Percentiles rank a stretch among this genome's conserved stretches.
These are phyloP conservation scores for Rhodeus uyekii DNA, from an alignment of 2,797 vertebrate genomes.

Conservation along the genomic window DNA sequence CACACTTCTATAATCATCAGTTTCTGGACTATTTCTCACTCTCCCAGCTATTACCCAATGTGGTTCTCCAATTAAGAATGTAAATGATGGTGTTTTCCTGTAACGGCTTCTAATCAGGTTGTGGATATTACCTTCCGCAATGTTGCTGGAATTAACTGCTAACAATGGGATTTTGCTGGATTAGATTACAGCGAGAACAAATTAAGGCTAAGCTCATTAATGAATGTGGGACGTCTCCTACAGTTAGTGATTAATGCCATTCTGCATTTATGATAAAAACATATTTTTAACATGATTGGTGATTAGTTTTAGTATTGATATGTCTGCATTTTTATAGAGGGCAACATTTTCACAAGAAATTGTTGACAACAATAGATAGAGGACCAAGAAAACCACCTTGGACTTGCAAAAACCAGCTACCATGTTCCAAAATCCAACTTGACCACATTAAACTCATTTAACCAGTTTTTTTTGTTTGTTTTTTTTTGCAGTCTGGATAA, in stretches of 20 bases:
- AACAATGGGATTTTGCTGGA: conserved; percentile 75
- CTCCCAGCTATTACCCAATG: conserved; percentile 69
- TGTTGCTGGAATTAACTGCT: conserved; percentile 77
- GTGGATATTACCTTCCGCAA: conserved; percentile 74
- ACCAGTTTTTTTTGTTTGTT: too few relatives aligned
- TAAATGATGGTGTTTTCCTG: conserved; percentile 64
- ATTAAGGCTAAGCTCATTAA: conserved; percentile 68
- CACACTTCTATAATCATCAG: conserved; percentile 2
- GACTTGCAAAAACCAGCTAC: not conserved
- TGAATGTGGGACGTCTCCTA: conserved; percentile 76
- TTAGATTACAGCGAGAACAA: conserved; percentile 73
- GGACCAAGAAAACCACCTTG: not conserved
- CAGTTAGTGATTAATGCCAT: conserved; percentile 72
- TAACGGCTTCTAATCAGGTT: conserved; percentile 73
- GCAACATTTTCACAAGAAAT: not conserved
- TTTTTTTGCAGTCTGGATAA: too few relatives aligned
- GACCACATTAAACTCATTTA: not conserved
- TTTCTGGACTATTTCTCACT: conserved; percentile 68
- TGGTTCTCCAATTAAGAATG: conserved; percentile 70
- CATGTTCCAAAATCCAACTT: not conserved
- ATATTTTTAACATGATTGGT: not conserved
- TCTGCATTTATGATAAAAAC: not conserved
- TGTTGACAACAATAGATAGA: not conserved
- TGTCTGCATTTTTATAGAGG: not conserved
- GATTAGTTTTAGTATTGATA: not conserved